phyloP scores from a whole-genome alignment of 2,888 invertebrate species.

The Lasioglossum morio region DNA sequence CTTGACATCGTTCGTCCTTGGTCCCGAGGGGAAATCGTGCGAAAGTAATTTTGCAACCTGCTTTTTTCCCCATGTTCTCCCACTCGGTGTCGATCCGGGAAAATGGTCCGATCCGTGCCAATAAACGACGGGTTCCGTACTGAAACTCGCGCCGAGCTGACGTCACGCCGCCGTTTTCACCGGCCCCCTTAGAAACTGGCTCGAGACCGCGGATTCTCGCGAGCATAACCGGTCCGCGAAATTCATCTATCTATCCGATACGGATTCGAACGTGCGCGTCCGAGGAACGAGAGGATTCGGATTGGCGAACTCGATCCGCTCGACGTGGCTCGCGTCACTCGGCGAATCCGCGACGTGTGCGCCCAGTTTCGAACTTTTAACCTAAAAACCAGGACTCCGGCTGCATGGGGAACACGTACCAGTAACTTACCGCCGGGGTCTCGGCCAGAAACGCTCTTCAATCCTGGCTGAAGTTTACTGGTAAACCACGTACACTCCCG shows the following conservation, averaged over 20 bases:
- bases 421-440: slow-evolving; percentile 56
- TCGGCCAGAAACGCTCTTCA: slow-evolving; percentile 53
- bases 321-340: slow-evolving; percentile 33
- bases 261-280: slow-evolving; percentile 42
- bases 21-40: slow-evolving; percentile 59
- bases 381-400: slow-evolving; percentile 62
- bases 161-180: slow-evolving; percentile 32
- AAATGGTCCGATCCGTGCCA: slow-evolving; percentile 61
- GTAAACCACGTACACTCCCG: slow-evolving; percentile 8
- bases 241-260: slow-evolving; percentile 15
- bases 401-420: slow-evolving; percentile 60
- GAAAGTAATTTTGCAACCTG: slow-evolving; percentile 60
- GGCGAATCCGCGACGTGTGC: slow-evolving; percentile 47
- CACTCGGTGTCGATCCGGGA: slow-evolving; percentile 25
- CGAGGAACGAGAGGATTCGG: neutral
- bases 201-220: slow-evolving; percentile 22
- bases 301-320: slow-evolving; percentile 29
- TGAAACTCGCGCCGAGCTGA: slow-evolving; percentile 23
- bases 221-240: slow-evolving; percentile 35
- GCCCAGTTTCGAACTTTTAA: slow-evolving; percentile 72
- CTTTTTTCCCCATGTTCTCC: neutral
- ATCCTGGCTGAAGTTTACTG: slow-evolving; percentile 59
- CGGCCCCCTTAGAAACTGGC: slow-evolving; percentile 60
- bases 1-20: slow-evolving; percentile 62
- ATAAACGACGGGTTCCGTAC: slow-evolving; percentile 64